Percentiles rank a stretch among this genome's conserved stretches.
phyloP scores from a whole-genome alignment of 1,140 invertebrate species.

The Heliothis virescens region DNA sequence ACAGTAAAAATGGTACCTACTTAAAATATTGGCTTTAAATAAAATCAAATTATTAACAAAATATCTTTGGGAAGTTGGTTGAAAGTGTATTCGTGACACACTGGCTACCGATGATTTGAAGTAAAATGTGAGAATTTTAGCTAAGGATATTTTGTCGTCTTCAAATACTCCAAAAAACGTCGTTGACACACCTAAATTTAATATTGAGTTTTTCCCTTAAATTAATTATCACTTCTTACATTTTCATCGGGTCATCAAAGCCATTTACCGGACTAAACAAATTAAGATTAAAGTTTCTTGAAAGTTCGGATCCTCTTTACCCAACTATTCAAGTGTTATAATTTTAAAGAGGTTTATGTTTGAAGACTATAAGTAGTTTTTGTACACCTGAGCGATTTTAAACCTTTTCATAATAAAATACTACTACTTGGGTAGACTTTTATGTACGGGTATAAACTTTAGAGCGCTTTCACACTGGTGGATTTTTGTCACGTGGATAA shows the following conservation, averaged over 20 bases:
- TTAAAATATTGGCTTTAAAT: too few species aligned
- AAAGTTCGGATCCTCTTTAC: conserved; percentile 17
- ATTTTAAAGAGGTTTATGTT: conserved; percentile 47
- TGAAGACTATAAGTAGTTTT: conserved; percentile 19
- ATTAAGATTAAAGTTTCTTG: conserved; percentile 32
- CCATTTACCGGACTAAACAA: conserved; percentile 22
- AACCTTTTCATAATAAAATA: conserved; percentile 22
- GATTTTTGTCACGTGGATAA: too few species aligned
- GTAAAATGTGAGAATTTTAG: too few species aligned
- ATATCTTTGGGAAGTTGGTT: neutral
- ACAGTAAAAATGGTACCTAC: too few species aligned
- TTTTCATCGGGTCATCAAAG: neutral
- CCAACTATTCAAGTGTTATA: conserved; percentile 41
- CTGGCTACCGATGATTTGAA: too few species aligned
- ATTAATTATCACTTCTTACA: conserved; percentile 14
- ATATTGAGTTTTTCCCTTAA: too few species aligned
- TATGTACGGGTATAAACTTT: neutral
- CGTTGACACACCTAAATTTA: too few species aligned
- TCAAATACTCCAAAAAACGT: too few species aligned
- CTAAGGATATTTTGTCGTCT: too few species aligned
- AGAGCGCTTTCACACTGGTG: too few species aligned
- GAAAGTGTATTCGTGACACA: too few species aligned
- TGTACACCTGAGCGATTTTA: conserved; percentile 10
- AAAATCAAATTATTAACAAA: neutral
- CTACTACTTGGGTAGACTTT: neutral